phyloP scores from a whole-genome alignment of 1,140 invertebrate genomes.

The Fopius arisanus region DNA sequence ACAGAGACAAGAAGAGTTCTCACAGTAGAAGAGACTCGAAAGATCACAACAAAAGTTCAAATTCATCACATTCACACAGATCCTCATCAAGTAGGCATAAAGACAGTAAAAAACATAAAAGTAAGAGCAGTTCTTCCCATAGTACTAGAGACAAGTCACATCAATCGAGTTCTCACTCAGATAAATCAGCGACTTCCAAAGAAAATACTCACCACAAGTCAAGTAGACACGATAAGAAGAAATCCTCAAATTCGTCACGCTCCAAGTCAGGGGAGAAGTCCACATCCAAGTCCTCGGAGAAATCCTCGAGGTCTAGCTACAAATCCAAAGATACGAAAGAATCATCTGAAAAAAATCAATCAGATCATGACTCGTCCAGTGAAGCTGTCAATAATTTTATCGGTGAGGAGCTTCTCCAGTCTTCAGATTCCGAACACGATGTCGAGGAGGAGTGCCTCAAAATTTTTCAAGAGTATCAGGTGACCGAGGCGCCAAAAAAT shows the following conservation, averaged over 20 bases:
- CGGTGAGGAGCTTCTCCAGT: conserved; percentile 47
- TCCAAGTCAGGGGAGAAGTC: conserved; percentile 36
- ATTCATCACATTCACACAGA: conserved; percentile 36
- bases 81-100: conserved; percentile 41
- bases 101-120: conserved; percentile 38
- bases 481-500: conserved; percentile 50
- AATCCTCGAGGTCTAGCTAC: conserved; percentile 39
- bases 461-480: conserved; percentile 72
- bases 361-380: conserved; percentile 37
- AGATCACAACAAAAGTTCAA: conserved; percentile 38
- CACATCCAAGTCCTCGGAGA: conserved; percentile 42
- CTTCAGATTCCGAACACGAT: conserved; percentile 67
- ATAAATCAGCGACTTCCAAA: conserved; percentile 36
- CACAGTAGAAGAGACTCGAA: conserved; percentile 33
- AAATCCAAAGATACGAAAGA: conserved; percentile 40
- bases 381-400: conserved; percentile 36
- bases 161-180: conserved; percentile 36
- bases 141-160: conserved; percentile 40
- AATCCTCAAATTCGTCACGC: conserved; percentile 39
- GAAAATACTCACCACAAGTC: conserved; percentile 43
- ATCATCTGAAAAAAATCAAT: conserved; percentile 37
- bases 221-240: conserved; percentile 42
- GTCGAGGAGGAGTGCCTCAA: conserved; percentile 76
- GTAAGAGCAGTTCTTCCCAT: conserved; percentile 32
- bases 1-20: conserved; percentile 28